Percentiles rank a stretch among this genome's conserved stretches.
These are phyloP conservation scores for Tipula lateralis DNA, from an alignment of 2,888 invertebrate genomes.

Conservation along the genomic window DNA sequence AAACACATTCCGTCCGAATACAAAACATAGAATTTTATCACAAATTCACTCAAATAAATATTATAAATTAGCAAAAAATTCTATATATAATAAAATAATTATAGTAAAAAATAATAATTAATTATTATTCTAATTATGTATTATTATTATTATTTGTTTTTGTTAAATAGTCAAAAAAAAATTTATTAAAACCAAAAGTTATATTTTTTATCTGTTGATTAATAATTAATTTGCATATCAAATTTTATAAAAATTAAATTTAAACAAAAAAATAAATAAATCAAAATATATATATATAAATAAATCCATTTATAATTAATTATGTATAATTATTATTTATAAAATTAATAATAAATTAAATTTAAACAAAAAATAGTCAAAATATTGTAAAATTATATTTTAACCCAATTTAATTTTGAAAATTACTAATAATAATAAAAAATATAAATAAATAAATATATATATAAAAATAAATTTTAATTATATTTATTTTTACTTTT, in stretches of 20 bases:
- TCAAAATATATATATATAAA: neutral
- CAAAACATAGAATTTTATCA: neutral
- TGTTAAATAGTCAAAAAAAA: neutral
- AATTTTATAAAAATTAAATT: neutral
- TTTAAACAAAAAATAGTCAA: neutral
- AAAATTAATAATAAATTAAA: constrained; percentile 14
- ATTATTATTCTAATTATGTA: neutral
- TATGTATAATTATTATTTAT: constrained; percentile 3
- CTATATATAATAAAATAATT: neutral
- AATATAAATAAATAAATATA: neutral
- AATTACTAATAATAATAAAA: neutral
- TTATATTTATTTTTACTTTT: neutral
- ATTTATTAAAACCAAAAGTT: neutral
- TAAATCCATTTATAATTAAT: neutral
- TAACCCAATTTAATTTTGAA: neutral
- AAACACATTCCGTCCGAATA: neutral
- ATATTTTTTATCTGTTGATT: constrained; percentile 7
- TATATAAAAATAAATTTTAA: neutral
- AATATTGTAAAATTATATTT: constrained; percentile 12
- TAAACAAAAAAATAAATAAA: neutral
- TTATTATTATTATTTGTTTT: neutral
- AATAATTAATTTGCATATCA: constrained; percentile 24
- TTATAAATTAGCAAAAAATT: neutral
- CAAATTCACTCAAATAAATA: neutral
- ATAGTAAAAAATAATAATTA: neutral